A percentile compares a stretch with the other conserved stretches of the same genome.
Conservation (phyloP, 2,113 vertebrate genomes). For the Ictalurus punctatus region DNA sequence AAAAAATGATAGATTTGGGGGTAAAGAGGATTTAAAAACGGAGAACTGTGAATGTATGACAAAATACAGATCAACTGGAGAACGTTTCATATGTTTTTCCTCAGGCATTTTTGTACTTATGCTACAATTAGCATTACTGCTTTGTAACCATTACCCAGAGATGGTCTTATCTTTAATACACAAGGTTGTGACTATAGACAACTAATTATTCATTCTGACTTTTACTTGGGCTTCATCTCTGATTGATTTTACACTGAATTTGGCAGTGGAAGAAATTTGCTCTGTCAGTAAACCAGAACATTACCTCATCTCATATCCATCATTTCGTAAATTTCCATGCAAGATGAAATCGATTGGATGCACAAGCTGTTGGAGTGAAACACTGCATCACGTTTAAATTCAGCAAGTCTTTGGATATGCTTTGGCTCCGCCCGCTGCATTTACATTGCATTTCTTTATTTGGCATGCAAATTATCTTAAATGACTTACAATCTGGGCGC, state of each 20-base stretch:
- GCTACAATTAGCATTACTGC: background rate
- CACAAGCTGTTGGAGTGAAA: background rate
- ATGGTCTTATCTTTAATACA: background rate
- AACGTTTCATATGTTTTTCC: background rate
- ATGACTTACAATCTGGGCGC: background rate
- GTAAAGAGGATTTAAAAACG: background rate
- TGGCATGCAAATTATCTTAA: background rate
- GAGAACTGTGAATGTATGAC: background rate
- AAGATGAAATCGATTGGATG: background rate
- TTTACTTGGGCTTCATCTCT: background rate
- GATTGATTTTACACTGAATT: slow-evolving; percentile 37
- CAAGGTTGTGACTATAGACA: background rate
- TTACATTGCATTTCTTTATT: background rate
- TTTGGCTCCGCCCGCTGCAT: background rate
- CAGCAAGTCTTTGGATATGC: background rate
- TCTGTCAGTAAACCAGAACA: background rate
- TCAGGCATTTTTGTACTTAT: background rate
- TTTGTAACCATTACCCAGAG: background rate
- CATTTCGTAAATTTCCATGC: background rate
- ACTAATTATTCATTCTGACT: background rate
- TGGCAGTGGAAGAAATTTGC: background rate
- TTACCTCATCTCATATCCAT: background rate
- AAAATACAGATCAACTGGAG: background rate
- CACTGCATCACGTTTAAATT: slow-evolving; percentile 5
- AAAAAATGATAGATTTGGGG: background rate